Base-by-base conservation (phyloP, 1,140 invertebrate species). In the Portunus trituberculatus region DNA sequence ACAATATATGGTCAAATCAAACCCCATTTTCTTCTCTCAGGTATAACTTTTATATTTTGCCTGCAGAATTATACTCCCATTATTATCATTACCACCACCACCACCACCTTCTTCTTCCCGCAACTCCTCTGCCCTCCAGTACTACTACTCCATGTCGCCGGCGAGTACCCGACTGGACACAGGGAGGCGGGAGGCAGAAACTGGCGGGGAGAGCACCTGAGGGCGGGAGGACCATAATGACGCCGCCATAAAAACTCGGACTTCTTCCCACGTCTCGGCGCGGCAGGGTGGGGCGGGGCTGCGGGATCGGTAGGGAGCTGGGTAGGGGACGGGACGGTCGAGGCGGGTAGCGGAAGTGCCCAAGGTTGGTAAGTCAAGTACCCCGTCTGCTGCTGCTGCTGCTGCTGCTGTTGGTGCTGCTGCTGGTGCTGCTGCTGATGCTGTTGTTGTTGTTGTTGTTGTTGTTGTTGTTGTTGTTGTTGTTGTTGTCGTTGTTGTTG, bases 291-390 rank as follows among this genome's bases (percentile, higher is more conserved):
- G 67, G 82, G 59, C 83, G 48, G 83, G 92, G 92, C 39, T 6
- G 82, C 82, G 6, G 82, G 92, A 32, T n/a, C 46, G 67, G 84
- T 92, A 92, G 84, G 82, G 67, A 92, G 67, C 3, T 45, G 39
- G 45, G 25, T 82, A 83, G 48, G 86, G 86, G 86, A 86, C 83
- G 45, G 91, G 82, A 67, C 59, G 28, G 91, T 39, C 52, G 52
- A 14, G 39, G 82, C 92, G 28, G 83, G 39, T 48, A 88, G 45
- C 92, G 92, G 92, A 93, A 93, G 92, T 93, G 92, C 92, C 92
- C 92, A 93, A 93, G 92, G 92, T 93, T 93, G 92, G 46, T 29
- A 31, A 93, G 92, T 93, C 92, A 93, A 93, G 92, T 88, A 93
- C 92, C 92, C 84, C 92, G 83, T 48, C 92, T 93, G 32, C 76